Base-by-base conservation (phyloP, 2,113 vertebrate genomes). In the Rhinolophus sinicus region DNA sequence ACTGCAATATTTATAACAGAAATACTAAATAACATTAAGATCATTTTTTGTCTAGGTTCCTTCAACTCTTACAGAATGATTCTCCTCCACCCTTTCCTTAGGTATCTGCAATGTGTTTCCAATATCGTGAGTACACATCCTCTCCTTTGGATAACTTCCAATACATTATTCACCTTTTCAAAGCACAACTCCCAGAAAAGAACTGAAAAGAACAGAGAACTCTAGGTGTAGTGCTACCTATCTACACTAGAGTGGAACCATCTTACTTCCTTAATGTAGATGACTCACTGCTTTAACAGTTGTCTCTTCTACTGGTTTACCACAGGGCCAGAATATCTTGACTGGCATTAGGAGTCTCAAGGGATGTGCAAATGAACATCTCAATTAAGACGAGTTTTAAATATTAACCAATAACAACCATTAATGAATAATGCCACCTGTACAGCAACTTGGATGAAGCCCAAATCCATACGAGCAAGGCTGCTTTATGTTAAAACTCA, bases 321-420 rank as follows among this genome's bases (percentile, higher is more conserved):
- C 5, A 33, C 11, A n/a, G n/a, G 30, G 69, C 16, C 26, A 76
- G 60, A 75, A 92, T 33, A 92, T 22, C 19, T 16, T 77, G n/a
- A 67, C 18, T 70, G 52, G 69, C 6, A 88, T 0, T 81, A 50
- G 47, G 6, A 56, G 15, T 0, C 16, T 92, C 30, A 6, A 67
- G 24, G 24, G 18, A 80, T 67, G 3, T 33, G 81, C 3, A 9
- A 90, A 78, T 14, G 16, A 64, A 62, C 19, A 84, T 60, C 47
- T 50, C 26, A 58, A 47, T 22, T 75, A 82, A 60, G 47, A 40
- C 13, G 56, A 28, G 8, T 14, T 73, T 93, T 95, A 47, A n/a
- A 80, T 65, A 64, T 47, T 93, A 82, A 81, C 22, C 13, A 72
- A 58, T 60, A 95, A 89, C 24, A 95, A 89, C 28, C 13, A 92